A percentile compares a stretch with the other conserved stretches of the same genome.
phyloP scores from a whole-genome alignment of 2,797 vertebrate species.

The Chanos chanos region DNA sequence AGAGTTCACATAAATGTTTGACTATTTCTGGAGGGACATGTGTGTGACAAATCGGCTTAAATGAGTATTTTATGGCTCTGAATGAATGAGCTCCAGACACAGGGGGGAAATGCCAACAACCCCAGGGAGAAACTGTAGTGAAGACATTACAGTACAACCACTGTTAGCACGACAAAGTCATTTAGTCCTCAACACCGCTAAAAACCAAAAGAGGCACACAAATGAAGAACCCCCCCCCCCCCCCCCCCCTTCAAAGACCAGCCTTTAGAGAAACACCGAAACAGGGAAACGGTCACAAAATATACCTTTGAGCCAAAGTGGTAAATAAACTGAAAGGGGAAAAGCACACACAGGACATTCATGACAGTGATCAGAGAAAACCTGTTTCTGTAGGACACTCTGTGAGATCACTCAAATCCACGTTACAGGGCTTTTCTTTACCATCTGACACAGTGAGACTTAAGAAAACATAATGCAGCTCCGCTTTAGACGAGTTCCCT shows the following conservation, averaged over 20 bases:
- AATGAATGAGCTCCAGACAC: not conserved
- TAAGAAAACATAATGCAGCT: no score
- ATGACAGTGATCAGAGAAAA: not conserved
- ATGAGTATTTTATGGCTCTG: conserved; percentile 7
- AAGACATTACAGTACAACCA: no score
- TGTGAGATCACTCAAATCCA: not conserved
- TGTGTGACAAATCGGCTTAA: not conserved
- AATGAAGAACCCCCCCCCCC: conserved; percentile 18
- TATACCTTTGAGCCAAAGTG: conserved; percentile 29
- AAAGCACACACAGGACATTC: conserved; percentile 31
- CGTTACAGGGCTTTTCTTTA: no score
- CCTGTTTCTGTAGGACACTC: not conserved
- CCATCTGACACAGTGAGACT: no score
- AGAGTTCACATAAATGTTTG: no score
- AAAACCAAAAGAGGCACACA: conserved; percentile 13
- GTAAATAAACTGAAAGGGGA: conserved; percentile 35
- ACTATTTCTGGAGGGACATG: no score
- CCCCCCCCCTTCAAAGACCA: conserved; percentile 34
- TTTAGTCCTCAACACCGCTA: conserved; percentile 3
- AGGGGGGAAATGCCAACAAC: conserved; percentile 16
- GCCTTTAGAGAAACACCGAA: not conserved
- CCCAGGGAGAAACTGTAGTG: not conserved
- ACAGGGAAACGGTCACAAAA: conserved; percentile 4
- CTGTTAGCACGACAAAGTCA: conserved; percentile 6
- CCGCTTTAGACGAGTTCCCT: no score